A percentile compares a stretch with the other conserved stretches of the same genome.
These are phyloP conservation scores for Paracentrotus lividus DNA, from an alignment of 53 echinoderm and acorn worm species.

Conservation along the genomic window DNA sequence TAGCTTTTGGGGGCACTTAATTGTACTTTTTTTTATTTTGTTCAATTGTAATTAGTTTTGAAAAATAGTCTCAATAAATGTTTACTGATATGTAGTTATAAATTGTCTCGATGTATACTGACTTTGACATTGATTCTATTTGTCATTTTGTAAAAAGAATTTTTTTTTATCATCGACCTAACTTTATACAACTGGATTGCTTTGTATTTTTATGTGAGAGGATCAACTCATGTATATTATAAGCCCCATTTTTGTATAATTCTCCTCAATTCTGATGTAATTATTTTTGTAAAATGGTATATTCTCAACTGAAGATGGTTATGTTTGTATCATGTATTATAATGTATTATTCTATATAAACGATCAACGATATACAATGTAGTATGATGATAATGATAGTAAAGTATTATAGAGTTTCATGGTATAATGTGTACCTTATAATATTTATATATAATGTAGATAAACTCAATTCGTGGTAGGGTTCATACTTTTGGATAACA, in stretches of 20 bases:
- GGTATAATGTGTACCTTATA: too few relatives aligned
- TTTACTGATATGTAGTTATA: neutral
- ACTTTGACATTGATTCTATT: neutral
- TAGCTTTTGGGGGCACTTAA: too few relatives aligned
- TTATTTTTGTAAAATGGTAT: neutral
- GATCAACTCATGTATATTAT: neutral
- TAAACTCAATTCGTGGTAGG: too few relatives aligned
- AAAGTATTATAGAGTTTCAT: too few relatives aligned
- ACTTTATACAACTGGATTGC: neutral
- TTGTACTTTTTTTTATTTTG: too few relatives aligned
- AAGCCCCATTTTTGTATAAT: neutral
- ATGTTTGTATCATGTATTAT: neutral
- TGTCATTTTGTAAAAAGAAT: neutral
- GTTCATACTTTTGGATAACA: too few relatives aligned
- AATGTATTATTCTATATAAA: too few relatives aligned
- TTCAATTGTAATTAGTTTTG: too few relatives aligned
- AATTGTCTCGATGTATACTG: neutral
- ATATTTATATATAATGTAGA: too few relatives aligned
- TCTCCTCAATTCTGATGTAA: neutral
- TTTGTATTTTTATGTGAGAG: neutral
- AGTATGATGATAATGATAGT: too few relatives aligned
- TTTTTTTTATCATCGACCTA: neutral
- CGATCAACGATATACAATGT: too few relatives aligned
- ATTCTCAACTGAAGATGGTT: neutral
- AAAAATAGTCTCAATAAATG: too few relatives aligned